Percentiles rank a stretch among this genome's conserved stretches.
Evolutionary conservation across 2,113 vertebrate species (phyloP).

Genomic region (Oceanodroma tethys): DNA sequence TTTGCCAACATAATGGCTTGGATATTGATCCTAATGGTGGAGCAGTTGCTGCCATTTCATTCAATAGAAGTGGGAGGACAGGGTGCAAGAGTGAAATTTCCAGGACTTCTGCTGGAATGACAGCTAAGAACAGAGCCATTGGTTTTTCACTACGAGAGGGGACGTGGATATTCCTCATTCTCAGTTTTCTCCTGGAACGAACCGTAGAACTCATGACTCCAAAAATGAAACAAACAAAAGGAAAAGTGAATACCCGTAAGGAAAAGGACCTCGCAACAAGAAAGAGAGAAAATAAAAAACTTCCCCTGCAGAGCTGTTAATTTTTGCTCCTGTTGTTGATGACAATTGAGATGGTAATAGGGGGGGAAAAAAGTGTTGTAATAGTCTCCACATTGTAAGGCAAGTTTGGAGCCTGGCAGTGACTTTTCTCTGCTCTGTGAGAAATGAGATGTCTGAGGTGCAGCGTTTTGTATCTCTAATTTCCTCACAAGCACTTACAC

Average conservation of each 20-base stretch:
- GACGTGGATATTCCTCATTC: background rate
- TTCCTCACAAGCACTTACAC: background rate
- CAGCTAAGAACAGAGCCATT: background rate
- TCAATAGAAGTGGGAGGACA: constrained; percentile 75
- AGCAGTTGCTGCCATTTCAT: constrained; percentile 79
- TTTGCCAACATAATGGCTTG: constrained; percentile 86
- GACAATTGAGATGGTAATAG: background rate
- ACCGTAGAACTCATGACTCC: accelerated
- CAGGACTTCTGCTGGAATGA: background rate
- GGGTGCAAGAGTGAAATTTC: constrained; percentile 34
- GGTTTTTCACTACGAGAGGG: background rate
- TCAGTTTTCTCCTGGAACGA: background rate
- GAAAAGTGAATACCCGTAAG: background rate
- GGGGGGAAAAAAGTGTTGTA: accelerated
- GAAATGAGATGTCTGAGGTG: background rate
- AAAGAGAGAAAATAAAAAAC: background rate
- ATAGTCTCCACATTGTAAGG: background rate
- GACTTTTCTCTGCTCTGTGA: background rate
- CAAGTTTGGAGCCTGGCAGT: background rate
- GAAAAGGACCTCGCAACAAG: background rate
- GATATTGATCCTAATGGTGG: constrained; percentile 89
- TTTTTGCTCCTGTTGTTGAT: background rate
- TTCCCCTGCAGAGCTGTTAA: accelerated
- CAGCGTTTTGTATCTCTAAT: background rate
- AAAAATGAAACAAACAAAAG: background rate